phyloP scores from a whole-genome alignment of 2,113 vertebrate genomes.

The Ornithorhynchus anatinus region DNA sequence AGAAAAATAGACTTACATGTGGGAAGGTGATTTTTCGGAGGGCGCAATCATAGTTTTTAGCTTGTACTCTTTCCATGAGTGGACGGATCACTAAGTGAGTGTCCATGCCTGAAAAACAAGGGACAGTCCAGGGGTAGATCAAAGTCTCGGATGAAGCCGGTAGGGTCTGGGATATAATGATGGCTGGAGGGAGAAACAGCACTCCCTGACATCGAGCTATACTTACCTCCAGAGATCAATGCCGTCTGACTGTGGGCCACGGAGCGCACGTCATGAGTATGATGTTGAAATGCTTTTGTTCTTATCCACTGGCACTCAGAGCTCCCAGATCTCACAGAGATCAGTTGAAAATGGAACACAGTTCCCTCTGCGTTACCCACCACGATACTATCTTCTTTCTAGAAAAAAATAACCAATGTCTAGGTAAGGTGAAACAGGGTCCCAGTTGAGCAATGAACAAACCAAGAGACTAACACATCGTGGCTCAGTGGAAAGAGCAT shows the following conservation, averaged over 20 bases:
- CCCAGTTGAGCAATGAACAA: no score
- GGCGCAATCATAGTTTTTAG: conserved; percentile 75
- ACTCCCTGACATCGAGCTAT: fast-evolving
- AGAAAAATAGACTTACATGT: conserved; percentile 78
- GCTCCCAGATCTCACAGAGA: conserved; percentile 69
- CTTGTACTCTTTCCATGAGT: conserved; percentile 87
- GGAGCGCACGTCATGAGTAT: conserved; percentile 87
- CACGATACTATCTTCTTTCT: conserved; percentile 89
- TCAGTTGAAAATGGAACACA: conserved; percentile 88
- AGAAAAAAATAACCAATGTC: neutral
- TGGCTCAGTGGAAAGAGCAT: conserved; percentile 1
- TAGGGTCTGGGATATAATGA: no score
- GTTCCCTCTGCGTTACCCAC: conserved; percentile 89
- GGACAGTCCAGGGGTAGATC: neutral
- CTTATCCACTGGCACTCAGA: conserved; percentile 83
- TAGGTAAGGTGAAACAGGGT: no score
- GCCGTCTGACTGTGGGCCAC: conserved; percentile 81
- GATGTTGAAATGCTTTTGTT: conserved; percentile 89
- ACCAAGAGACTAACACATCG: neutral
- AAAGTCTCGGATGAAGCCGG: fast-evolving
- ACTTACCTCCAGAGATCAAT: conserved; percentile 89
- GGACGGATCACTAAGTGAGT: conserved; percentile 90
- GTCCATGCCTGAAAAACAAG: conserved; percentile 80
- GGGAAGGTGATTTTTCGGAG: conserved; percentile 86
- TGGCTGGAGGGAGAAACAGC: neutral